Conservation (phyloP, 2,113 vertebrate species). For the Sylvietta virens region DNA sequence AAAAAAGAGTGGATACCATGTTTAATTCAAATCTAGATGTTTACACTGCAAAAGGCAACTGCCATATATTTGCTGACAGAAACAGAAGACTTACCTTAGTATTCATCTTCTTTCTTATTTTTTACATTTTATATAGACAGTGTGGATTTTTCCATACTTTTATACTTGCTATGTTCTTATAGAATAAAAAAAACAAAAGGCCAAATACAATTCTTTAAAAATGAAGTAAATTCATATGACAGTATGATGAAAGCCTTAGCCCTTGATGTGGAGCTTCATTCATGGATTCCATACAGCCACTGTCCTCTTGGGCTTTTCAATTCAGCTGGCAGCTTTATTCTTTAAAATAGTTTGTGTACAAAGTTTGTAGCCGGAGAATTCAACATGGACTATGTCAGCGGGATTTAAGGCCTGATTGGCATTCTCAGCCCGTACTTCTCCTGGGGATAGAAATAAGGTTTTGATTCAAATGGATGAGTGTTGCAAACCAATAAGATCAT, state of each 20-base stretch:
- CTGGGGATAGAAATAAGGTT: not conserved
- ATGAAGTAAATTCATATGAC: not conserved
- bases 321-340: not conserved
- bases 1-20: not conserved
- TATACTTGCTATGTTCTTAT: not conserved
- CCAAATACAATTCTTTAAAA: not conserved
- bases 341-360: not conserved
- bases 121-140: not conserved
- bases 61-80: not conserved
- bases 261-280: not conserved
- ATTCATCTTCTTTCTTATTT: not conserved
- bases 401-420: not conserved
- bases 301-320: not conserved
- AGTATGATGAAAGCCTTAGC: not conserved
- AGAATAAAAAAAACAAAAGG: too few species aligned
- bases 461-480: not conserved
- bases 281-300: not conserved
- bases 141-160: not conserved
- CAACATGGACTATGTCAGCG: not conserved
- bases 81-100: not conserved
- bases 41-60: not conserved
- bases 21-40: not conserved
- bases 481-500: not conserved
- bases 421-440: not conserved
- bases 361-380: not conserved